Percentiles rank a stretch among this genome's conserved stretches.
Conservation (phyloP, 2,888 invertebrate species). For the Pherbina coryleti region DNA sequence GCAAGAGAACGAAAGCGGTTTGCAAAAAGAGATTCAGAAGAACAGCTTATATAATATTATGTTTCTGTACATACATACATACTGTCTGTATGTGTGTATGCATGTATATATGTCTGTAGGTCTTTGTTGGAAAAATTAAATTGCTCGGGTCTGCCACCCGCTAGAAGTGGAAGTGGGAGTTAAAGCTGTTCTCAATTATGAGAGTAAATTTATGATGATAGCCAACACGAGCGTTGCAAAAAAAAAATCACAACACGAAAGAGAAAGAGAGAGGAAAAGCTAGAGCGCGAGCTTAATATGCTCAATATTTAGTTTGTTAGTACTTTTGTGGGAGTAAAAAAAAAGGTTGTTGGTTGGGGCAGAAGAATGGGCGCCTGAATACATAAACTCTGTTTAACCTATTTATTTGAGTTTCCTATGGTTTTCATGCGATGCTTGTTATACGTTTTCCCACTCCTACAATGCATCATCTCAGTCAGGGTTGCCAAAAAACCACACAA, state of each 20-base stretch:
- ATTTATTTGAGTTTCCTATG: constrained; percentile 45
- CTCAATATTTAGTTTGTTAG: background rate
- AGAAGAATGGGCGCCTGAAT: background rate
- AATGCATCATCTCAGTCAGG: constrained; percentile 8
- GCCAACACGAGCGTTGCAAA: background rate
- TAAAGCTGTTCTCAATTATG: constrained; percentile 10
- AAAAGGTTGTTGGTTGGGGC: background rate
- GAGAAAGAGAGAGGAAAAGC: constrained; percentile 6
- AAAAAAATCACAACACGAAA: background rate
- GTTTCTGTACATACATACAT: background rate
- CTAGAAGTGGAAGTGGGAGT: constrained; percentile 8
- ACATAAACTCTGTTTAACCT: constrained; percentile 40
- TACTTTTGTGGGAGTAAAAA: background rate
- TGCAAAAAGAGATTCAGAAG: constrained; percentile 2
- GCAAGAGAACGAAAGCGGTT: constrained; percentile 28
- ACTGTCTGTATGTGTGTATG: background rate
- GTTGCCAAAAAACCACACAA: constrained; percentile 30
- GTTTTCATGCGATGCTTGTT: constrained; percentile 16
- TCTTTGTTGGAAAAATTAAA: background rate
- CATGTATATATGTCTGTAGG: background rate
- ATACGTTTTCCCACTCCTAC: constrained; percentile 3
- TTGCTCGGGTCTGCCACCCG: background rate
- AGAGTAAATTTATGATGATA: constrained; percentile 2
- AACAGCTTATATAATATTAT: background rate
- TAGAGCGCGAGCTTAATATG: background rate